Conservation (phyloP, 1,140 invertebrate species). For the Eueides isabella region DNA sequence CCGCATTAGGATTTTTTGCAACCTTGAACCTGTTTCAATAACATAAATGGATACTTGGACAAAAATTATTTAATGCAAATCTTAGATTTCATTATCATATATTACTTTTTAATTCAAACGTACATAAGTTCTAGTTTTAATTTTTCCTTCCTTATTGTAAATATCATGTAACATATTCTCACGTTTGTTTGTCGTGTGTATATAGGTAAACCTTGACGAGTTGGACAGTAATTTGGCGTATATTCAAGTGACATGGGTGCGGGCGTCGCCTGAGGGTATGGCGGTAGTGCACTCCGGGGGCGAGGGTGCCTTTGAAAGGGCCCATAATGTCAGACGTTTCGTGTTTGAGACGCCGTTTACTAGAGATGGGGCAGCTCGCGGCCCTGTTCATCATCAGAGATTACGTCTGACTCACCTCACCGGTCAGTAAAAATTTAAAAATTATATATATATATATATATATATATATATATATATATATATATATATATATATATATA, state of each 20-base stretch:
- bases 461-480: too few relatives aligned
- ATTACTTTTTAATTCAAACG: neutral
- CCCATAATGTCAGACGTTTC: conserved; percentile 93
- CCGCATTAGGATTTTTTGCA: neutral
- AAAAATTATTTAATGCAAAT: neutral
- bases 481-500: too few relatives aligned
- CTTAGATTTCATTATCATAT: neutral
- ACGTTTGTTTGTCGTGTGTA: neutral
- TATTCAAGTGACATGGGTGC: conserved; percentile 92
- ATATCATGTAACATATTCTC: neutral
- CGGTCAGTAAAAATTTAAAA: conserved; percentile 79
- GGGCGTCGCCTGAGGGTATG: conserved; percentile 82
- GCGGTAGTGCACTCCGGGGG: conserved; percentile 39
- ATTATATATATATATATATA: too few relatives aligned
- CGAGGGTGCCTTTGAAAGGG: conserved; percentile 82
- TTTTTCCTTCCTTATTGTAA: neutral
- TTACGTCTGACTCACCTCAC: conserved; percentile 93
- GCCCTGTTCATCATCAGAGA: conserved; percentile 93
- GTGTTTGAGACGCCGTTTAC: conserved; percentile 98
- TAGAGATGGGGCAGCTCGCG: conserved; percentile 89
- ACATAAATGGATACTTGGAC: neutral
- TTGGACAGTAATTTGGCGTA: conserved; percentile 93
- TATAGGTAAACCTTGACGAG: conserved; percentile 88
- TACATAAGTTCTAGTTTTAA: neutral
- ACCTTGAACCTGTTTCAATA: neutral